Percentiles rank a stretch among this genome's conserved stretches.
These are phyloP conservation scores for Macroglossus sobrinus DNA, from an alignment of 2,113 vertebrate genomes.

Conservation along the genomic window DNA sequence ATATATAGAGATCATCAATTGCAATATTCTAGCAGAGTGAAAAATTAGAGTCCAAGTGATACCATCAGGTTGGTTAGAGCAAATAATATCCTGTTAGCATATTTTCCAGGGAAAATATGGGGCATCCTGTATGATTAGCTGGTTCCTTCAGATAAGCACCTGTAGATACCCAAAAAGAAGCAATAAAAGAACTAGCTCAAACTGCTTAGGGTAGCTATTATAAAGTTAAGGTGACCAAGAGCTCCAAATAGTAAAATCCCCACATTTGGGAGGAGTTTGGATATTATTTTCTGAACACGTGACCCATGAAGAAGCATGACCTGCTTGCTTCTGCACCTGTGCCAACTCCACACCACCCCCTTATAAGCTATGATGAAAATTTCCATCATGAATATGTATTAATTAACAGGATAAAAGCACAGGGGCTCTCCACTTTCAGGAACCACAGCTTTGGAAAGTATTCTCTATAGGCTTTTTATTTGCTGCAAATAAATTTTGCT, in stretches of 20 bases:
- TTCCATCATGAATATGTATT: neutral
- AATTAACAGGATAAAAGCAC: neutral
- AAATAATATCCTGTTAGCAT: neutral
- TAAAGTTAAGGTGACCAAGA: neutral
- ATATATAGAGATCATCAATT: neutral
- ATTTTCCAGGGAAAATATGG: neutral
- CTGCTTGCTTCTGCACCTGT: neutral
- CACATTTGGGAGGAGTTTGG: neutral
- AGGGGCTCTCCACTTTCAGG: too few species aligned
- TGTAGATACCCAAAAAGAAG: neutral
- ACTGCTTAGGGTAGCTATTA: neutral
- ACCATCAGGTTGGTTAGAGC: neutral
- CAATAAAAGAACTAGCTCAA: neutral
- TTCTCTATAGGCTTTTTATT: neutral
- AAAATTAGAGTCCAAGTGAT: neutral
- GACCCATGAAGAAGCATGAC: neutral
- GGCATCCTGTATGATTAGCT: neutral
- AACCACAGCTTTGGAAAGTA: neutral
- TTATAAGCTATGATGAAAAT: neutral
- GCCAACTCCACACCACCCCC: neutral
- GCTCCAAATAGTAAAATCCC: neutral
- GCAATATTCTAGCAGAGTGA: neutral
- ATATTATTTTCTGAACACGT: neutral
- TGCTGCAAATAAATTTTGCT: neutral
- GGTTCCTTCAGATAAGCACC: neutral